Evolutionary conservation across 2,888 invertebrate genomes (phyloP).

Genomic region (Netelia virgata): DNA sequence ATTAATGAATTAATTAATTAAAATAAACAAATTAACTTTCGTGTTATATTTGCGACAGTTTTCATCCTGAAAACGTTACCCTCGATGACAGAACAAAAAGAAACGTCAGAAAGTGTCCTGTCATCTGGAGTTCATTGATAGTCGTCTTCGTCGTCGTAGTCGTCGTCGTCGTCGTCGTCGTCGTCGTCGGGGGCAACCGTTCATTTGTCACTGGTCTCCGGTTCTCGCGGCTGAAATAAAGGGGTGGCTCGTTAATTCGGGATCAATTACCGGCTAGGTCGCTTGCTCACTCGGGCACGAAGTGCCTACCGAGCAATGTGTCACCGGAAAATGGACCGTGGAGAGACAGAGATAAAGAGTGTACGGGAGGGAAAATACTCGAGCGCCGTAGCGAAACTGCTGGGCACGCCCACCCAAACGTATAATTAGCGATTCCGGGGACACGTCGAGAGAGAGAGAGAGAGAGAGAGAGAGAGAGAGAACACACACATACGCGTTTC

Average conservation of each 20-base stretch:
- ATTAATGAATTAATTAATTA: no score
- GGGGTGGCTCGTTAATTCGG: conserved; percentile 78
- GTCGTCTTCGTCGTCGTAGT: conserved; percentile 25
- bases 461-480: not conserved
- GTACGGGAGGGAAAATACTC: conserved; percentile 42
- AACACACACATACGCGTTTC: conserved; percentile 31
- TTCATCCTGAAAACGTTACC: no score
- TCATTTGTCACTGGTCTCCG: conserved; percentile 73
- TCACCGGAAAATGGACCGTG: conserved; percentile 71
- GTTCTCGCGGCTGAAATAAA: conserved; percentile 71
- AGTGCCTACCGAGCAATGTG: conserved; percentile 65
- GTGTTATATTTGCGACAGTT: no score
- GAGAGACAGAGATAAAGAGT: conserved; percentile 48
- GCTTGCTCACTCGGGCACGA: conserved; percentile 65
- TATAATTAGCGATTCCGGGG: conserved; percentile 69
- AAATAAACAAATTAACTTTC: no score
- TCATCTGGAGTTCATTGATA: conserved; percentile 45
- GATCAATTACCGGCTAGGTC: conserved; percentile 78
- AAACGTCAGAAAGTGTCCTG: conserved; percentile 10
- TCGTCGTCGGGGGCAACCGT: conserved; percentile 61
- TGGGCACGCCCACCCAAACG: conserved; percentile 64
- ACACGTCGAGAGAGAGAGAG: not conserved
- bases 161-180: conserved; percentile 15
- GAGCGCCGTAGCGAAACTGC: not conserved
- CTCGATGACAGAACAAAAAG: conserved; percentile 53